A percentile compares a stretch with the other conserved stretches of the same genome.
Conservation (phyloP, 2,113 vertebrate species). For the Nibea albiflora region DNA sequence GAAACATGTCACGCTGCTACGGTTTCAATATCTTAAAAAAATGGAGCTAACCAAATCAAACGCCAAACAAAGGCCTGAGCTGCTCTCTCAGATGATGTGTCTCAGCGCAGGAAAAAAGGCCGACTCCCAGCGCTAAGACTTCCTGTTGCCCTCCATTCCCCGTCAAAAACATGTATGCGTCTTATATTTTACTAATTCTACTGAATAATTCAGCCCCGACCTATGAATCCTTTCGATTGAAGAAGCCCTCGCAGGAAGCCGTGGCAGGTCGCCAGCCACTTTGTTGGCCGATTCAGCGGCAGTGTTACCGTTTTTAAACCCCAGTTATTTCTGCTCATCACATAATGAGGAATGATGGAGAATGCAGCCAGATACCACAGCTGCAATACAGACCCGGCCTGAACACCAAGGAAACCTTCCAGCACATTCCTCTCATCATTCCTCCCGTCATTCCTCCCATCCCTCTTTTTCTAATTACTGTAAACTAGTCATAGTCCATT, state of each 20-base stretch:
- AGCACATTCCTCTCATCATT: constrained; percentile 24
- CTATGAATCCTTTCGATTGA: constrained; percentile 16
- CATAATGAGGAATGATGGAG: constrained; percentile 51
- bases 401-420: constrained; percentile 21
- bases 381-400: constrained; percentile 14
- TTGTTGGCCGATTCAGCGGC: constrained; percentile 27
- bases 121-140: too few species aligned
- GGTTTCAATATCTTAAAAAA: too few species aligned
- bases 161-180: neutral
- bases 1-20: too few species aligned
- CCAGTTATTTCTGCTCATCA: constrained; percentile 59
- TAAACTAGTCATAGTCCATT: neutral
- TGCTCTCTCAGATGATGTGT: too few species aligned
- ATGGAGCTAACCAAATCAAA: too few species aligned
- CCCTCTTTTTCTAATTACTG: neutral
- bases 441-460: neutral
- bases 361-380: constrained; percentile 38
- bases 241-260: neutral
- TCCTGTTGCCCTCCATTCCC: too few species aligned
- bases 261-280: constrained; percentile 36
- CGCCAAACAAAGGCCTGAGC: too few species aligned
- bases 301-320: constrained; percentile 49
- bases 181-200: too few species aligned
- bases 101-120: too few species aligned
- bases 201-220: neutral